These are phyloP conservation scores for Melieria omissa DNA, from an alignment of 2,888 invertebrate species.

Conservation along the genomic window DNA sequence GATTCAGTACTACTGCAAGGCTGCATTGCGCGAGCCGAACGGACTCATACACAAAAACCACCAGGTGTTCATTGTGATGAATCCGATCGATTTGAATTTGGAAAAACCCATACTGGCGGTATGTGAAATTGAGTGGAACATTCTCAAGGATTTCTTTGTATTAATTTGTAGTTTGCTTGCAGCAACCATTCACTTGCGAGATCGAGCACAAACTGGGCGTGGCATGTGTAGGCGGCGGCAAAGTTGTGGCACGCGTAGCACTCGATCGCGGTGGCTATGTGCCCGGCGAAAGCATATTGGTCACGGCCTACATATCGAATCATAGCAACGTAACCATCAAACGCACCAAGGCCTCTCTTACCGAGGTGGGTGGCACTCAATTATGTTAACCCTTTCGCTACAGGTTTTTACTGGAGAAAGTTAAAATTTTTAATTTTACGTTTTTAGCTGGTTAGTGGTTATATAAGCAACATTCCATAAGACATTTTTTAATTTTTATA, in stretches of 20 bases:
- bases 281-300: constrained; percentile 90
- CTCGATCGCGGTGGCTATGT: constrained; percentile 94
- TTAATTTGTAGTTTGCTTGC: constrained; percentile 36
- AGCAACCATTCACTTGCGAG: constrained; percentile 92
- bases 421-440: too few relatives aligned
- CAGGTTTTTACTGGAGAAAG: too few relatives aligned
- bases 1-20: constrained; percentile 95
- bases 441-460: too few relatives aligned
- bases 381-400: too few relatives aligned
- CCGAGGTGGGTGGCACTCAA: constrained; percentile 66
- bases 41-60: constrained; percentile 94
- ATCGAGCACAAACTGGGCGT: constrained; percentile 91
- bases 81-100: constrained; percentile 91
- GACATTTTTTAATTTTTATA: too few relatives aligned
- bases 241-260: constrained; percentile 85
- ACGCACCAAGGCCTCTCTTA: constrained; percentile 85
- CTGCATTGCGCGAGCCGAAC: constrained; percentile 83
- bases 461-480: too few relatives aligned
- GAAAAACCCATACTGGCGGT: constrained; percentile 90
- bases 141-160: constrained; percentile 5
- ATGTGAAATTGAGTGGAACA: constrained; percentile 65
- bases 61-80: constrained; percentile 97
- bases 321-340: constrained; percentile 86
- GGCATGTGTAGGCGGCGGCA: constrained; percentile 88
- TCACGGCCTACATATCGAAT: constrained; percentile 87